Conservation (phyloP, 2,888 invertebrate species). For the Nasonia oneida region DNA sequence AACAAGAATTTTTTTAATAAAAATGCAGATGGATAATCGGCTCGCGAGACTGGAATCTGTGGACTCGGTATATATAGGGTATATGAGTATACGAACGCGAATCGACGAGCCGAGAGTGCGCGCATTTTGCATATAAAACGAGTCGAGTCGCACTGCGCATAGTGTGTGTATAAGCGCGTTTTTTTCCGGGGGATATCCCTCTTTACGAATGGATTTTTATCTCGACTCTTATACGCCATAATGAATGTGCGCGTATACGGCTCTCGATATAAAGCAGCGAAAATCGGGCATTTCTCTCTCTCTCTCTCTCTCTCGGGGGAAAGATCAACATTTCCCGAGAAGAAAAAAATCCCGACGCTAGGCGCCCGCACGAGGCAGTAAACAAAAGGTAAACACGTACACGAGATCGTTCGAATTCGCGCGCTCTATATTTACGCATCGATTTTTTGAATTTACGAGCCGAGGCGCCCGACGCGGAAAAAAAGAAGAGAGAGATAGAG, state of each 20-base stretch:
- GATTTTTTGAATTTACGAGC: constrained; percentile 1
- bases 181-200: not conserved
- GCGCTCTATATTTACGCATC: not conserved
- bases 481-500: not conserved
- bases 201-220: too few species aligned
- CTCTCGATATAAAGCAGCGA: too few species aligned
- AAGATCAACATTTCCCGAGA: too few species aligned
- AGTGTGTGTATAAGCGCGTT: not conserved
- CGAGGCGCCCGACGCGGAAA: not conserved
- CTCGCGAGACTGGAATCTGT: constrained; percentile 1
- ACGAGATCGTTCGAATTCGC: not conserved
- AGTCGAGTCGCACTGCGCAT: not conserved
- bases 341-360: too few species aligned
- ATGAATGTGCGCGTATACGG: too few species aligned
- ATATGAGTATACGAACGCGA: not conserved
- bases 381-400: not conserved
- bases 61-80: not conserved
- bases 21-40: constrained; percentile 31
- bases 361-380: not conserved
- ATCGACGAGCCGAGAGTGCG: not conserved
- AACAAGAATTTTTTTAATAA: constrained; percentile 29
- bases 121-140: constrained; percentile 7
- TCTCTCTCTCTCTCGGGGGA: too few species aligned
- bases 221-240: too few species aligned
- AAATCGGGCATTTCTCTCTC: too few species aligned